Evolutionary conservation across 2,888 invertebrate species (phyloP), one percentile per base, ranked within the genome.

Genomic region (Chaetogeoica ovagalla): DNA sequence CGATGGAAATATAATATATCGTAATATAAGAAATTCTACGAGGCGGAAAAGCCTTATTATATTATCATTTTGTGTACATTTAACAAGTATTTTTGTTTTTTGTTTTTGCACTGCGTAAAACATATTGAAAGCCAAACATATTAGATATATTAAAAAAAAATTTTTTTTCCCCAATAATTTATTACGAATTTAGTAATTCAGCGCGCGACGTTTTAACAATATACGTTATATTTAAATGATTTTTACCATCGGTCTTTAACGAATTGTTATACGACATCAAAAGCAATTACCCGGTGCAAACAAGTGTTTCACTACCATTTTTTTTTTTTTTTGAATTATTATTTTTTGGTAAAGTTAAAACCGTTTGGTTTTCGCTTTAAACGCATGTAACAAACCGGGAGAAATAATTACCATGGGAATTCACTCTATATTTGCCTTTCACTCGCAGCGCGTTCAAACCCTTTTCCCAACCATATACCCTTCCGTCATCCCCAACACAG

Each of bases 361-460:
- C 65, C 39, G n/a, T 71, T 21, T 30, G 13, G 30, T 52, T 23
- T 21, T 21, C 1, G 60, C 52, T 76, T 68, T 43, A 48, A 48
- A 48, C 66, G 43, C n/a, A 59, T 59, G 59, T 66, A 43, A 43
- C 48, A n/a, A 68, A 59, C 59, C 30, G 30, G n/a, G 30, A 59
- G 68, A 66, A 76, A 76, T 68, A 68, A 76, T 76, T 43, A 76
- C 59, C 59, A 5, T 43, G 43, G 43, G 43, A 30, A 69, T 55
- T 69, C 55, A 1, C 21, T 3, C 19, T 57, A 39, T 37, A 55
- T 55, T 74, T 55, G 23, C 63, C 55, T 74, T 74, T 65, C 39
- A 55, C 37, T 57, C 11, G 23, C 8, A 17, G 39, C 57, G 2
- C 57, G 55, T 23, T 65, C 39, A 39, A 37, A 55, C 43, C 7